phyloP scores from a whole-genome alignment of 2,797 vertebrate genomes.

The Pampus argenteus region DNA sequence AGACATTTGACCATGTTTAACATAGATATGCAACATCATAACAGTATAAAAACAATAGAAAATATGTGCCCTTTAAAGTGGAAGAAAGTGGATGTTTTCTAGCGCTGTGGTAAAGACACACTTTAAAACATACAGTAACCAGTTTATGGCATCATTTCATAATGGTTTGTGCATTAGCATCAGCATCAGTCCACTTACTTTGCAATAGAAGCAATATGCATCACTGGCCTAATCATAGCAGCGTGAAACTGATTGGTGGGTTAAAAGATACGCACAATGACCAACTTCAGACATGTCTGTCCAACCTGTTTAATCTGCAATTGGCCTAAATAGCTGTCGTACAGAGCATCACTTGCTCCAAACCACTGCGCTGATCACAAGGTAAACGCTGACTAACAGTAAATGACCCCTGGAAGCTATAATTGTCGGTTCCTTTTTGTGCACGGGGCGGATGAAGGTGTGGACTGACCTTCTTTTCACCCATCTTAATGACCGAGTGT shows the following conservation, averaged over 20 bases:
- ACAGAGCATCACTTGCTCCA: conserved; percentile 29
- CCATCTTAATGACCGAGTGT: conserved; percentile 51
- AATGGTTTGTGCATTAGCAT: not conserved
- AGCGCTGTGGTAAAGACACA: not conserved
- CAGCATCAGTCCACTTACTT: conserved; percentile 33
- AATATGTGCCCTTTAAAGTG: not conserved
- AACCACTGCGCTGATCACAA: conserved; percentile 51
- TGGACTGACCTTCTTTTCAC: conserved; percentile 64
- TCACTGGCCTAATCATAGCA: too few species aligned
- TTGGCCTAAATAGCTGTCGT: conserved; percentile 28
- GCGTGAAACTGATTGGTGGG: conserved; percentile 1
- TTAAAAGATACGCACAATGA: conserved; percentile 32
- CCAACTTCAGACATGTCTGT: conserved; percentile 26
- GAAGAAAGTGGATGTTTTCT: not conserved
- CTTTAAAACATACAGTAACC: too few species aligned
- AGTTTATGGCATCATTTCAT: too few species aligned
- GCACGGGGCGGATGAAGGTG: conserved; percentile 50
- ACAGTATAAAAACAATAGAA: too few species aligned
- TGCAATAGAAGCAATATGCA: conserved; percentile 49
- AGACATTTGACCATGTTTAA: too few species aligned
- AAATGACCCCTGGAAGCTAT: conserved; percentile 59
- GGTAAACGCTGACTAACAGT: conserved; percentile 32
- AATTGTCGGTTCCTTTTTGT: conserved; percentile 52
- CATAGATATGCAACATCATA: too few species aligned
- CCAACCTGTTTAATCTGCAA: conserved; percentile 39